Conservation (phyloP, 1,140 invertebrate genomes). For the Phenacoccus solenopsis region DNA sequence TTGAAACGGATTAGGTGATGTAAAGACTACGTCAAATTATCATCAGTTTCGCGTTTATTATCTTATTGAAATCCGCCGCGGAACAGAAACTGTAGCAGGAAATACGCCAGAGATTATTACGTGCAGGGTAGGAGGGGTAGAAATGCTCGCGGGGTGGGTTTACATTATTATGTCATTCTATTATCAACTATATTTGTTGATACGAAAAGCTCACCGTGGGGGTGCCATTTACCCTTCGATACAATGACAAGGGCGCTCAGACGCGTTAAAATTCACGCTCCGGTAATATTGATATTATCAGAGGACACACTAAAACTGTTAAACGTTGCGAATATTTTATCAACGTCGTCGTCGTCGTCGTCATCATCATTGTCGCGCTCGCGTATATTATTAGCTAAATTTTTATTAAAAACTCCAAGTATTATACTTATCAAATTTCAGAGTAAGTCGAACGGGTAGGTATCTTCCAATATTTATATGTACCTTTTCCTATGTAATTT, state of each 20-base stretch:
- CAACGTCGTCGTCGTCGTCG: neutral
- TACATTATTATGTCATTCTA: conserved; percentile 13
- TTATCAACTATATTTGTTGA: conserved; percentile 14
- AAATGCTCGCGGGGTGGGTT: neutral
- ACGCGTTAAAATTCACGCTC: conserved; percentile 16
- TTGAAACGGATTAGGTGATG: conserved; percentile 12
- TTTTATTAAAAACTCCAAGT: too few species aligned
- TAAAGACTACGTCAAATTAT: conserved; percentile 13
- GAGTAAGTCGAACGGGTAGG: too few species aligned
- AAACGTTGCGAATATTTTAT: neutral
- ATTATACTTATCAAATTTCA: too few species aligned
- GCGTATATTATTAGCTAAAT: too few species aligned
- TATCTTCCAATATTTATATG: too few species aligned
- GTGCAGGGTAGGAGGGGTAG: neutral
- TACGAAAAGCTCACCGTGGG: neutral
- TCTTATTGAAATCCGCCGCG: conserved; percentile 11
- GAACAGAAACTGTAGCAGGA: conserved; percentile 6
- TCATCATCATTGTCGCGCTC: too few species aligned
- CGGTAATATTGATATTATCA: conserved; percentile 11
- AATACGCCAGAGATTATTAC: conserved; percentile 16
- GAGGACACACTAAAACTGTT: neutral
- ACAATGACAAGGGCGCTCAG: conserved; percentile 13
- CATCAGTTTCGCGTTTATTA: conserved; percentile 16
- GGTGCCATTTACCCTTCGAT: conserved; percentile 12
- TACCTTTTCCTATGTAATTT: too few species aligned